Evolutionary conservation across 1,140 invertebrate genomes (phyloP), one percentile per base, ranked within the genome.

Genomic region (Formica exsecta): DNA sequence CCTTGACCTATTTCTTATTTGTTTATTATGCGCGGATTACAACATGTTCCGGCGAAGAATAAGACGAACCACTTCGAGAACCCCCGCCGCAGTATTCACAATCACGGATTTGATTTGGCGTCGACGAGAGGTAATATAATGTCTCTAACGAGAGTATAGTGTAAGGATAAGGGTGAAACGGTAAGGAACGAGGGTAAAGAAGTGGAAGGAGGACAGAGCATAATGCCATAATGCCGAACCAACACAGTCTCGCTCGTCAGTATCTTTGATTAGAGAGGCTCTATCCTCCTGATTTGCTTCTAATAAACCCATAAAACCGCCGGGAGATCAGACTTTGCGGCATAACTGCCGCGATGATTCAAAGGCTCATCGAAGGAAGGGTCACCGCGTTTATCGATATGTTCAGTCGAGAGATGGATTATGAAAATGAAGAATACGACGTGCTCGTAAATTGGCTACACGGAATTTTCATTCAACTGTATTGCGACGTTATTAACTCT

Each of bases 221-320:
- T 94, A 94, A 94, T 94, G 88, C 88, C 89, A 93, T 94, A 94
- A 94, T 94, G 92, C 88, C 90, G 90, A 92, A 90, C 89, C 92
- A 90, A 93, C 91, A 92, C 87, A 90, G 87, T 89, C 86, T 86
- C 51, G 84, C 85, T 94, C 93, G 87, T 95, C 94, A 94, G 93
- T 93, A 93, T 93, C 93, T 95, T 94, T 95, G 94, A 95, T 95
- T 95, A 95, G 92, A 95, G 92, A 95, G 94, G 92, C 92, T 93
- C 92, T 86, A 90, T 92, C 88, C 88, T 91, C 83, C 90, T 93
- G 93, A 95, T 95, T 95, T 93, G 91, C 93, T 94, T 94, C 94
- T 95, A 94, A 95, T 95, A 95, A 95, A 94, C 92, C 90, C 85
- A 94, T 94, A 93, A 94, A 94, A 94, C 62, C 87, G 86, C 65